These are phyloP conservation scores for Poecilia latipinna DNA, from an alignment of 2,113 vertebrate species.

Conservation along the genomic window DNA sequence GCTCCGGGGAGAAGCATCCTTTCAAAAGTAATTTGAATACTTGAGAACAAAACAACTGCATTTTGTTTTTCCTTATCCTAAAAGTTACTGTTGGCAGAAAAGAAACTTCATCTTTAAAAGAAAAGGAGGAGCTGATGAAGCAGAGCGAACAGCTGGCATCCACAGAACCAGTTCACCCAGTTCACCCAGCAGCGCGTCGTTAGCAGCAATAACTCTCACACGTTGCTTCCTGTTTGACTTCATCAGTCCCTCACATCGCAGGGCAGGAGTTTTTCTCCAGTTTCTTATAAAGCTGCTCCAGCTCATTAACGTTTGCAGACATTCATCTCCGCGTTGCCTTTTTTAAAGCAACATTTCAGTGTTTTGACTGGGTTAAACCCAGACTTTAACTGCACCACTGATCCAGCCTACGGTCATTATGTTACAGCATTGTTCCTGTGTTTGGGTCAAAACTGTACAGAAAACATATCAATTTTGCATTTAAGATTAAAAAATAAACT, in stretches of 20 bases:
- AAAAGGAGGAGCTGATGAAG: not conserved
- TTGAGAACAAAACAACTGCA: not conserved
- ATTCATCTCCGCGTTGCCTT: not conserved
- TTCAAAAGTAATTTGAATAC: slow-evolving; percentile 11
- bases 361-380: not conserved
- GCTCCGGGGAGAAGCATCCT: not conserved
- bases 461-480: too few species aligned
- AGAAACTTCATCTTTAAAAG: not conserved
- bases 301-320: not conserved
- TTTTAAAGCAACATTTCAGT: too few species aligned
- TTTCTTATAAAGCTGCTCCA: not conserved
- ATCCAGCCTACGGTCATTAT: not conserved
- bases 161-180: not conserved
- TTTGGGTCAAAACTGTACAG: not conserved
- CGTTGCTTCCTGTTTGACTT: not conserved
- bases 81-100: not conserved
- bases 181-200: not conserved
- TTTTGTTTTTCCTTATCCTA: not conserved
- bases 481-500: too few species aligned
- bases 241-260: not conserved
- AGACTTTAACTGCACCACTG: not conserved
- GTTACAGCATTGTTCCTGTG: not conserved
- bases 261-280: not conserved
- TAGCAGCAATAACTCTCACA: not conserved
- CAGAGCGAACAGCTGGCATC: not conserved